Evolutionary conservation across 1,140 invertebrate species (phyloP).

Genomic region (Drosophila navojoa): DNA sequence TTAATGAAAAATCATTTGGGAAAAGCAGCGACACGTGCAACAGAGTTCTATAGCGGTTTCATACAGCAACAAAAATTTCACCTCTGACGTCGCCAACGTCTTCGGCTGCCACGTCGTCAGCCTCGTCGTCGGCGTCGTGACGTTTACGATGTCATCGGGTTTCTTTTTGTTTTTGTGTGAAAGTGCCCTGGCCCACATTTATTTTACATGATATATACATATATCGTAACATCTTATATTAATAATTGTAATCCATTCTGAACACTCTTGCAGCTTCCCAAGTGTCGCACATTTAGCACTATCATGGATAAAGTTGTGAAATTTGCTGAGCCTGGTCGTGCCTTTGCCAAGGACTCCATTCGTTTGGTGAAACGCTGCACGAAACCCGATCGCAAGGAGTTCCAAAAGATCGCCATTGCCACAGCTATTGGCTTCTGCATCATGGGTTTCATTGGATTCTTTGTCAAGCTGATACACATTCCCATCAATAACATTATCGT

Average conservation of each 20-base stretch:
- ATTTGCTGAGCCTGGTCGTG: conserved; percentile 96
- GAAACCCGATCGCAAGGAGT: conserved; percentile 99
- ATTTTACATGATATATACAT: neutral
- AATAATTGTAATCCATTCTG: conserved; percentile 4
- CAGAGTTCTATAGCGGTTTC: neutral
- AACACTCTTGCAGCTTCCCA: conserved; percentile 14
- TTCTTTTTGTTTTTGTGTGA: conserved; percentile 35
- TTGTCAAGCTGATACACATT: conserved; percentile 99
- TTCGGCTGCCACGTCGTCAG: conserved; percentile 46
- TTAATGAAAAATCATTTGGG: neutral
- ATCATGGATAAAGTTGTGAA: conserved; percentile 98
- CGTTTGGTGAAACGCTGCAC: conserved; percentile 99
- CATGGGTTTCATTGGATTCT: conserved; percentile 99
- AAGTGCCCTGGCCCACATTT: conserved; percentile 34
- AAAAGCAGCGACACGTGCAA: neutral
- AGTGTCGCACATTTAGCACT: conserved; percentile 10
- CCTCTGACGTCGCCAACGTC: conserved; percentile 56
- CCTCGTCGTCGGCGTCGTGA: conserved; percentile 27
- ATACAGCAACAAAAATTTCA: conserved; percentile 39
- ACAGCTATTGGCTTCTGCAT: conserved; percentile 99
- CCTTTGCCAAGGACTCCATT: conserved; percentile 99
- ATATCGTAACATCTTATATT: neutral
- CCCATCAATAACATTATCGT: conserved; percentile 99
- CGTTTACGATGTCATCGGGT: conserved; percentile 22
- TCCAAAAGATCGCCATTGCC: conserved; percentile 99